Evolutionary conservation across 2,888 invertebrate genomes (phyloP).

Genomic region (Cryptocephalus moraei): DNA sequence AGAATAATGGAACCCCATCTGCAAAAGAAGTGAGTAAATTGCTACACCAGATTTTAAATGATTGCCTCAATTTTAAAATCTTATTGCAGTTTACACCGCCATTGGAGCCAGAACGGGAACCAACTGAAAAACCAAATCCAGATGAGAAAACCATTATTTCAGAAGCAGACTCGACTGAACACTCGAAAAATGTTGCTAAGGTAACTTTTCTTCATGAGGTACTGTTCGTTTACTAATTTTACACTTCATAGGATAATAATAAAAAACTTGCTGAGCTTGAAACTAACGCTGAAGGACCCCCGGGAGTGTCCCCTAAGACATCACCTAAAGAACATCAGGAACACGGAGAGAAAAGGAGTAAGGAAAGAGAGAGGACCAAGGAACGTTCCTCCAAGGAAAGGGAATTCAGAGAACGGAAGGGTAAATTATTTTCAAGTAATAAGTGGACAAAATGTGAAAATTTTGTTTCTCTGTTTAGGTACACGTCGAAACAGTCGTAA

Average conservation of each 20-base stretch:
- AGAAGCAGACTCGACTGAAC: constrained; percentile 38
- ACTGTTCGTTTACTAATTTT: background rate
- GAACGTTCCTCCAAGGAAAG: constrained; percentile 13
- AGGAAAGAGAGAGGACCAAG: constrained; percentile 3
- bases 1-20: background rate
- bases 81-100: constrained; percentile 11
- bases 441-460: background rate
- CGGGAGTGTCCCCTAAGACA: constrained; percentile 31
- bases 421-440: background rate
- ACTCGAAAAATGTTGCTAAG: constrained; percentile 20
- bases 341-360: too few species aligned
- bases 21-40: background rate
- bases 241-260: constrained; percentile 4
- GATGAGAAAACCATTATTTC: constrained; percentile 35
- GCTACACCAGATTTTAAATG: too few species aligned
- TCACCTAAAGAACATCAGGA: constrained; percentile 18
- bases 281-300: constrained; percentile 28
- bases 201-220: constrained; percentile 7
- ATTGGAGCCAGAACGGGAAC: constrained; percentile 13
- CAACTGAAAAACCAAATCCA: constrained; percentile 18
- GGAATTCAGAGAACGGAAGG: constrained; percentile 14
- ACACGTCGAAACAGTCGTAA: constrained; percentile 7
- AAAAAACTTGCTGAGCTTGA: constrained; percentile 9
- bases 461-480: constrained; percentile 5
- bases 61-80: background rate